Evolutionary conservation across 2,888 invertebrate species (phyloP).

Genomic region (Belgica antarctica): DNA sequence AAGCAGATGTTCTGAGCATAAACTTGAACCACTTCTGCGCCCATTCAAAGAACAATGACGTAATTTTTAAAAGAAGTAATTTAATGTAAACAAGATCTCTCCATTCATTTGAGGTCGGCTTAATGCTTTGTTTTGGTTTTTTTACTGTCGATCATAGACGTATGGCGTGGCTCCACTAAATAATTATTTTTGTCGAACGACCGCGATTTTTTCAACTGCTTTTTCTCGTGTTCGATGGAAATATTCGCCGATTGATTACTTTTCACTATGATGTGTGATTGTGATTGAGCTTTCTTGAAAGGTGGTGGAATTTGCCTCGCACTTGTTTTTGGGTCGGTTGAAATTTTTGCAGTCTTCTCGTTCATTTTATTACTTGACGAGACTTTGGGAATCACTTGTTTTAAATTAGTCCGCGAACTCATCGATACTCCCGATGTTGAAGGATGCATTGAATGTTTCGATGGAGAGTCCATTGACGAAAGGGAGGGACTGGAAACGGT

Average conservation of each 20-base stretch:
- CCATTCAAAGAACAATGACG: too few species aligned
- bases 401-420: not conserved
- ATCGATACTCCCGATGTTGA: not conserved
- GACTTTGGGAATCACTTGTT: not conserved
- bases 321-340: not conserved
- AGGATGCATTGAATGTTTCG: not conserved
- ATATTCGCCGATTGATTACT: constrained; percentile 13
- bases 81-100: too few species aligned
- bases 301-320: constrained; percentile 9
- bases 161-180: not conserved
- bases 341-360: not conserved
- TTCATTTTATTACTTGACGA: not conserved
- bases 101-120: not conserved
- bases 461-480: not conserved
- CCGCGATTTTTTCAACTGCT: constrained; percentile 28
- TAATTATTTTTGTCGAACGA: constrained; percentile 25
- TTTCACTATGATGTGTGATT: constrained; percentile 32
- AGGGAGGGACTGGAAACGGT: not conserved
- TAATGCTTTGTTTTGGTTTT: constrained; percentile 34
- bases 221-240: constrained; percentile 28
- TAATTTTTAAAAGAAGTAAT: too few species aligned
- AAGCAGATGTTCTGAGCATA: too few species aligned
- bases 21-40: too few species aligned
- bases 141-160: constrained; percentile 33
- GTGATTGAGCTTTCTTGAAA: constrained; percentile 33